These are phyloP conservation scores for Eilema griseolum DNA, from an alignment of 2,888 invertebrate species.

Conservation along the genomic window DNA sequence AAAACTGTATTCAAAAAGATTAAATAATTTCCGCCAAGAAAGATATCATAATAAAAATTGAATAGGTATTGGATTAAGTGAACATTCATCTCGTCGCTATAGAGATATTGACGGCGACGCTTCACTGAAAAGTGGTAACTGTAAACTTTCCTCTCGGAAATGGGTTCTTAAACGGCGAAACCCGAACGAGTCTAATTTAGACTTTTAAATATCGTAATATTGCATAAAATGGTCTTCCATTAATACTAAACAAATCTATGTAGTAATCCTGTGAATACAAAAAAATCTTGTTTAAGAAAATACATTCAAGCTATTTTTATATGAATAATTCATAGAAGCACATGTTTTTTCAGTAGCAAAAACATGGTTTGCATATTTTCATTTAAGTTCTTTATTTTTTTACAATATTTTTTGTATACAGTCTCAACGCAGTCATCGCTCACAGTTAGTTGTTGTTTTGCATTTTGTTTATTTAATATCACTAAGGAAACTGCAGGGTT, in stretches of 20 bases:
- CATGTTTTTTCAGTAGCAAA: constrained; percentile 1
- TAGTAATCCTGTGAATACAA: neutral
- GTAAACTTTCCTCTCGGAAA: constrained; percentile 22
- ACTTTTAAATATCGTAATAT: neutral
- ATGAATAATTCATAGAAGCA: neutral
- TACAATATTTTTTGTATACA: neutral
- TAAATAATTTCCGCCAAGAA: neutral
- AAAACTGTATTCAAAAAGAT: neutral
- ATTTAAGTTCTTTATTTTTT: neutral
- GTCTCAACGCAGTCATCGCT: constrained; percentile 30
- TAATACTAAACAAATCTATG: neutral
- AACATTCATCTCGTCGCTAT: no score
- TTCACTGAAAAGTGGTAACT: constrained; percentile 26
- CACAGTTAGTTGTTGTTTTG: constrained; percentile 46
- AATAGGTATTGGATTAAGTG: no score
- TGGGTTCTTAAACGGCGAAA: constrained; percentile 26
- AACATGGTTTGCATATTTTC: neutral
- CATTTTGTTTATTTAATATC: constrained; percentile 43
- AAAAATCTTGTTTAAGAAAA: neutral
- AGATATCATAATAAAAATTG: neutral
- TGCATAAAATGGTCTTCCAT: constrained; percentile 14
- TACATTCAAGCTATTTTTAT: neutral
- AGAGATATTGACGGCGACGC: neutral
- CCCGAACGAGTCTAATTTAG: neutral
- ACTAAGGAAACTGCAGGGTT: constrained; percentile 42